Evolutionary conservation across 1,140 invertebrate genomes (phyloP), one percentile per base, ranked within the genome.

Genomic region (Neuroterus valhalla): DNA sequence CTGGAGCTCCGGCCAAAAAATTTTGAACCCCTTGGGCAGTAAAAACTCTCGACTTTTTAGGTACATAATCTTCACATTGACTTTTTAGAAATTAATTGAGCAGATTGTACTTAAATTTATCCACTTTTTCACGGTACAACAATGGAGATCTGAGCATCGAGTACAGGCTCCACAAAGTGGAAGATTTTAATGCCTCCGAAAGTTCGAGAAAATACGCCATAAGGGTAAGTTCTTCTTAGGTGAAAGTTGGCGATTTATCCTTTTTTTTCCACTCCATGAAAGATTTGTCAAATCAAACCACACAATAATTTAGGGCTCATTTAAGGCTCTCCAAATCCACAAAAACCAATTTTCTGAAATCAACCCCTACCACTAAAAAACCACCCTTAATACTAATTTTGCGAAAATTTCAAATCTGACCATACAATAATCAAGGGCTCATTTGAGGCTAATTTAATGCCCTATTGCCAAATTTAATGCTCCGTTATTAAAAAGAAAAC

Each of bases 41-140:
- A 12, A 75, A 66, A 75, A 55, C 62, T 46, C 43, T 70, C 3
- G 67, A 19, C 38, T 70, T 75, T 46, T 70, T 70, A 11, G 48
- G 11, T 4, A 26, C 44, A 43, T 17, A 75, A 14, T n/a, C 68
- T 21, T 31, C 17, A 19, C 6, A n/a, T 23, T 70, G 15, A 23
- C 44, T 62, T 66, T 55, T 75, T 15, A 70, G 19, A 46, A 75
- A 70, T 15, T 26, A 3, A 26, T 11, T 75, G 23, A 75, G 12
- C 14, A 17, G 21, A 5, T 3, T 10, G 46, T 50, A 52, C 12
- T 46, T 74, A 26, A 3, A 1, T 46, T 68, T 74, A 66, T 74
- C 45, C 12, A 68, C 42, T 6, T 68, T 68, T n/a, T 74, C n/a
- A 19, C 67, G 46, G 8, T 46, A 17, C 6, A 43, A 17, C 1